Percentiles rank a stretch among this genome's conserved stretches.
Evolutionary conservation across 2,113 vertebrate species (phyloP).

Genomic region (Psephotus haematonotus): DNA sequence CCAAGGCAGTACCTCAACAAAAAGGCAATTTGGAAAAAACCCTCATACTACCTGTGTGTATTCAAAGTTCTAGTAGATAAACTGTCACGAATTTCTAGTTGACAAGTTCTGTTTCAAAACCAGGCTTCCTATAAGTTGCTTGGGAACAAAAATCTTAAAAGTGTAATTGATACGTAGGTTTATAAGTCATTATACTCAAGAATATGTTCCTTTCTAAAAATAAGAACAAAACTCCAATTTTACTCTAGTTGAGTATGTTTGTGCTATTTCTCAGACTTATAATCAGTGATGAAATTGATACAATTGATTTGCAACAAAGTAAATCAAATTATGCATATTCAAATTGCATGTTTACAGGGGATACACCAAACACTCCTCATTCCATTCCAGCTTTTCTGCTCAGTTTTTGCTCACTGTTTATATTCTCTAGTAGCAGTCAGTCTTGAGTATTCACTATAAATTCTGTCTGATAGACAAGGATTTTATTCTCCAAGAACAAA

Average conservation of each 20-base stretch:
- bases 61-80: background rate
- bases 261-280: background rate
- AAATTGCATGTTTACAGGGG: background rate
- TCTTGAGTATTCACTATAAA: background rate
- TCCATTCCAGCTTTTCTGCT: background rate
- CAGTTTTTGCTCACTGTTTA: background rate
- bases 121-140: background rate
- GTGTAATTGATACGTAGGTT: background rate
- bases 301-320: background rate
- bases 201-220: background rate
- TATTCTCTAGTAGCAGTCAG: background rate
- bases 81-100: background rate
- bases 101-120: background rate
- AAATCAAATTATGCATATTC: background rate
- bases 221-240: background rate
- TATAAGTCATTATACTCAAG: background rate
- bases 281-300: background rate
- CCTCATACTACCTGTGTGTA: background rate
- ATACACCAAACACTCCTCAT: background rate
- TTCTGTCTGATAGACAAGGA: background rate
- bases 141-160: background rate
- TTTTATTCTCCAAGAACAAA: background rate
- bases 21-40: constrained; percentile 3
- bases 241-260: background rate
- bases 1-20: background rate